Percentiles rank a stretch among this genome's conserved stretches.
Conservation (phyloP, 2,113 vertebrate species). For the Empidonax traillii region DNA sequence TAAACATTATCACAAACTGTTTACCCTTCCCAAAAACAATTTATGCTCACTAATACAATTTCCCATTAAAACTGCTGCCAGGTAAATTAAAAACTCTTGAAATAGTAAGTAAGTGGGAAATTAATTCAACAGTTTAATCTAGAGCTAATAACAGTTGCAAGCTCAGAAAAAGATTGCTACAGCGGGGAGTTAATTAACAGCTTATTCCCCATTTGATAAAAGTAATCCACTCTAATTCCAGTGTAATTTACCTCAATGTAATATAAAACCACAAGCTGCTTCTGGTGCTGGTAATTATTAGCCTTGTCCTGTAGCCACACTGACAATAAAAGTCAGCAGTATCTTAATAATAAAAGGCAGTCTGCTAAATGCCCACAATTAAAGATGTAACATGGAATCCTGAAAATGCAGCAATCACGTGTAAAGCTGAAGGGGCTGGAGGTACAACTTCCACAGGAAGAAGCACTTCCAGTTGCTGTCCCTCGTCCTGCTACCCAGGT, state of each 20-base stretch:
- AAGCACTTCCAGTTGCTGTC: neutral
- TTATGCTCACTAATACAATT: slow-evolving; percentile 85
- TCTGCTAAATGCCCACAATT: slow-evolving; percentile 72
- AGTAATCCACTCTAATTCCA: slow-evolving; percentile 87
- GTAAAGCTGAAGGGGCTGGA: neutral
- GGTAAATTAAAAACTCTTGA: slow-evolving; percentile 88
- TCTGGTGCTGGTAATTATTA: slow-evolving; percentile 82
- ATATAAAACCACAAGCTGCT: slow-evolving; percentile 88
- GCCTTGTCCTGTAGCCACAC: slow-evolving; percentile 77
- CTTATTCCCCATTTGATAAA: slow-evolving; percentile 89
- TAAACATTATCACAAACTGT: slow-evolving; percentile 84
- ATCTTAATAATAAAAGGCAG: slow-evolving; percentile 69
- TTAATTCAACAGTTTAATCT: slow-evolving; percentile 90
- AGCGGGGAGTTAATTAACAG: slow-evolving; percentile 90
- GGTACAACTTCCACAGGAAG: neutral
- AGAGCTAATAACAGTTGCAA: slow-evolving; percentile 85
- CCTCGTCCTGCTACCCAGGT: neutral
- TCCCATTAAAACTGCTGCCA: slow-evolving; percentile 86
- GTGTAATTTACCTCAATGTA: slow-evolving; percentile 89
- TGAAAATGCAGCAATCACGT: neutral
- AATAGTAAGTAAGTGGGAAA: slow-evolving; percentile 88
- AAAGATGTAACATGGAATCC: slow-evolving; percentile 67
- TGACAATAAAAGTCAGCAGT: slow-evolving; percentile 76
- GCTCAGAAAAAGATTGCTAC: slow-evolving; percentile 84
- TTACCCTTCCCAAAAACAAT: slow-evolving; percentile 82